These are phyloP conservation scores for Zaprionus taronus DNA, from an alignment of 1,140 invertebrate species.

Conservation along the genomic window DNA sequence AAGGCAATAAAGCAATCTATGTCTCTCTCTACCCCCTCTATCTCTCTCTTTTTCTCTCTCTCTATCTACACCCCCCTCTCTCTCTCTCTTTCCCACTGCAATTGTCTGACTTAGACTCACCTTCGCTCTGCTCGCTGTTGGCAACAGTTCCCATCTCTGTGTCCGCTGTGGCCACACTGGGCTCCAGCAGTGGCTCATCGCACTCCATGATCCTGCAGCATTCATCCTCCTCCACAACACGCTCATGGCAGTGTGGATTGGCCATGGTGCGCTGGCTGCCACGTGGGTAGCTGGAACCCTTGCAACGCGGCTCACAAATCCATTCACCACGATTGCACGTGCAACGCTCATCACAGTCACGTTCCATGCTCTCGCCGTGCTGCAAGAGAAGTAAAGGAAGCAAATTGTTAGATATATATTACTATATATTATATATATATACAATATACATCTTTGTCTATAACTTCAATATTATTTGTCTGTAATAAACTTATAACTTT, in stretches of 20 bases:
- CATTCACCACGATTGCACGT: constrained; percentile 87
- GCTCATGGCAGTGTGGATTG: constrained; percentile 90
- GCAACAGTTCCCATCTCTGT: constrained; percentile 18
- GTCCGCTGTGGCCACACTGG: constrained; percentile 49
- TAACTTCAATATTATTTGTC: not conserved
- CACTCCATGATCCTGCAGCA: constrained; percentile 91
- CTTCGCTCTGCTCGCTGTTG: constrained; percentile 44
- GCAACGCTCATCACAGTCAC: constrained; percentile 90
- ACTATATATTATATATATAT: not conserved
- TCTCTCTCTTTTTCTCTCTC: not conserved
- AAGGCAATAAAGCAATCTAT: constrained; percentile 31
- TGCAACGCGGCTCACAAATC: constrained; percentile 89
- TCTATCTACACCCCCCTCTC: not conserved
- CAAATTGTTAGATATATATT: not conserved
- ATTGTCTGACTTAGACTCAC: constrained; percentile 48
- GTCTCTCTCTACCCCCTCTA: constrained; percentile 2
- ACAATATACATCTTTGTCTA: not conserved
- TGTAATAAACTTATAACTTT: not conserved
- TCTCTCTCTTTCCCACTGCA: not conserved
- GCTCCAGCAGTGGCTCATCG: constrained; percentile 58
- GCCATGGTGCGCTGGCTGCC: constrained; percentile 86
- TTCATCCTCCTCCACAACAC: constrained; percentile 88
- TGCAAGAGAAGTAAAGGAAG: constrained; percentile 45
- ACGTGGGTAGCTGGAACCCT: constrained; percentile 87
- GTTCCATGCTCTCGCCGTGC: constrained; percentile 88